phyloP scores from a whole-genome alignment of 1,140 invertebrate species.

The Ericerus pela region DNA sequence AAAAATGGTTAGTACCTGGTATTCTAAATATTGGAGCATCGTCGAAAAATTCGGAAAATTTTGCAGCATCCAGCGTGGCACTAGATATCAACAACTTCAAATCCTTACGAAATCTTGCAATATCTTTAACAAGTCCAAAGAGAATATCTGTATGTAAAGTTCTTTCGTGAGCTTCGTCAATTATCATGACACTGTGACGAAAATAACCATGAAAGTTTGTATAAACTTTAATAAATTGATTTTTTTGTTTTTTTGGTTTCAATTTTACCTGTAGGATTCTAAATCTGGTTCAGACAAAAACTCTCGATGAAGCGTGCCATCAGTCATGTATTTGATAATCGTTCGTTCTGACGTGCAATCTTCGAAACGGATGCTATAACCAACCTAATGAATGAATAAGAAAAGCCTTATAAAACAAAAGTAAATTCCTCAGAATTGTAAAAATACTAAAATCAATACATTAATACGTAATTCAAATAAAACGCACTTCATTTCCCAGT shows the following conservation, averaged over 20 bases:
- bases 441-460: no score
- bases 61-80: slow-evolving; percentile 93
- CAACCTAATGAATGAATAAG: slow-evolving; percentile 38
- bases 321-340: slow-evolving; percentile 98
- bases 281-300: slow-evolving; percentile 95
- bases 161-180: slow-evolving; percentile 97
- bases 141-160: slow-evolving; percentile 97
- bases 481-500: slow-evolving; percentile 46
- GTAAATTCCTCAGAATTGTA: neutral
- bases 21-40: slow-evolving; percentile 96
- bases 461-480: neutral
- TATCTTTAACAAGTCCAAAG: slow-evolving; percentile 97
- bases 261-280: slow-evolving; percentile 9
- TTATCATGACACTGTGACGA: slow-evolving; percentile 80
- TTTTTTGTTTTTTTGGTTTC: neutral
- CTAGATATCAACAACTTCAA: slow-evolving; percentile 94
- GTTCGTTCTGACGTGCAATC: slow-evolving; percentile 59
- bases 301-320: slow-evolving; percentile 93
- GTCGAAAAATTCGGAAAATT: slow-evolving; percentile 97
- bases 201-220: slow-evolving; percentile 16
- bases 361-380: slow-evolving; percentile 65
- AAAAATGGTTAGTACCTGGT: slow-evolving; percentile 47
- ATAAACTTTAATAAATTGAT: neutral
- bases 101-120: slow-evolving; percentile 83
- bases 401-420: neutral